Evolutionary conservation across 2,888 invertebrate genomes (phyloP).

Genomic region (Tenthredo distinguenda): DNA sequence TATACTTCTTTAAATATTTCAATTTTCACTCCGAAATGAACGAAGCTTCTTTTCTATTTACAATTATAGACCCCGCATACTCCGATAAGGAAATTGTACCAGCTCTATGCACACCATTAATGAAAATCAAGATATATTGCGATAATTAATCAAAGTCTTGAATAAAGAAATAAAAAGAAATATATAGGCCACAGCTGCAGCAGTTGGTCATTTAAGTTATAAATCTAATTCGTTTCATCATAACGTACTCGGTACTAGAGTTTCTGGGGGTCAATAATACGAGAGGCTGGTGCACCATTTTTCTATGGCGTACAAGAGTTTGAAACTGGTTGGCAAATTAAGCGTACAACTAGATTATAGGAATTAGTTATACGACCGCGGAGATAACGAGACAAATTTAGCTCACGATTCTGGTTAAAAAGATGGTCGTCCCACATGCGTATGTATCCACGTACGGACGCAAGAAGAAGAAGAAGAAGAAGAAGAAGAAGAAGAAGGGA

Average conservation of each 20-base stretch:
- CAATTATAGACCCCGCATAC: too few relatives aligned
- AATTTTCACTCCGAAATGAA: not conserved
- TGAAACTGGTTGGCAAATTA: not conserved
- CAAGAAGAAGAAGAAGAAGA: not conserved
- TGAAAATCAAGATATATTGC: not conserved
- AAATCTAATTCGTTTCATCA: slow-evolving; percentile 25
- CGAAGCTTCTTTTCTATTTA: not conserved
- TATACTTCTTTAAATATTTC: not conserved
- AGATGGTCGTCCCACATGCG: not conserved
- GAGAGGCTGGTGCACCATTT: not conserved
- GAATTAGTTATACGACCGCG: not conserved
- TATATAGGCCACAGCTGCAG: slow-evolving; percentile 22
- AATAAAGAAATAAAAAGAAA: not conserved
- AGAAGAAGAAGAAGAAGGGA: not conserved
- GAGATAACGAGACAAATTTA: slow-evolving; percentile 24
- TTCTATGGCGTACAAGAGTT: not conserved
- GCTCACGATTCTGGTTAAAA: slow-evolving; percentile 7
- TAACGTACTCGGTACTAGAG: not conserved
- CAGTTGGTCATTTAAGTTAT: not conserved
- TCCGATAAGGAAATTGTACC: not conserved
- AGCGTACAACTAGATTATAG: slow-evolving; percentile 8
- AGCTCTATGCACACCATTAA: not conserved
- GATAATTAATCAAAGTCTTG: not conserved
- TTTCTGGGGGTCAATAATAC: slow-evolving; percentile 9
- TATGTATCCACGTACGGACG: not conserved